Conservation (phyloP, 1,140 invertebrate species). For the Plectus sambesii region DNA sequence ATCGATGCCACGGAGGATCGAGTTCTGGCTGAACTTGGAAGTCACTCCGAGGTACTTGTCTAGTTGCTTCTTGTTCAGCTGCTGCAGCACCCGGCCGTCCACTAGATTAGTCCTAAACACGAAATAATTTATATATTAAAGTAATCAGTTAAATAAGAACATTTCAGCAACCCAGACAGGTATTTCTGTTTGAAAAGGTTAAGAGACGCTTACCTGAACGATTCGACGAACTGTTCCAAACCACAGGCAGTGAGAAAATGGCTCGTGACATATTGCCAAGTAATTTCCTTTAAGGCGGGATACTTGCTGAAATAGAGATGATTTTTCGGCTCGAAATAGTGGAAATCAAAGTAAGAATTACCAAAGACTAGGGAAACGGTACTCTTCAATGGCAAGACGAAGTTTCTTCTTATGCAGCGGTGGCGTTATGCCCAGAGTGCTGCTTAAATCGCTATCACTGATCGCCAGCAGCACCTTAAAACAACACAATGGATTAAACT, state of each 20-base stretch:
- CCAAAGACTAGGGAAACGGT: conserved; percentile 60
- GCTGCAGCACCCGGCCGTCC: conserved; percentile 78
- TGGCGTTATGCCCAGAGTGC: conserved; percentile 71
- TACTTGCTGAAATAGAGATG: conserved; percentile 69
- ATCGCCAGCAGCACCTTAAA: no score
- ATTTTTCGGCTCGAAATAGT: no score
- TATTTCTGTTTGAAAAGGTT: no score
- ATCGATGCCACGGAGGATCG: conserved; percentile 80
- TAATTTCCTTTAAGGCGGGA: conserved; percentile 68
- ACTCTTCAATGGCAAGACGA: conserved; percentile 80
- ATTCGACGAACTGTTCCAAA: conserved; percentile 74
- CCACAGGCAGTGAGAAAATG: conserved; percentile 81
- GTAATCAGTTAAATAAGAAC: no score
- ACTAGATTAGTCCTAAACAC: conserved; percentile 76
- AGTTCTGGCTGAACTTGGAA: conserved; percentile 80
- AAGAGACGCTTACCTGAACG: no score
- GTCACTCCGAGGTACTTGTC: conserved; percentile 73
- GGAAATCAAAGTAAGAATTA: no score
- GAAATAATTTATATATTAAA: no score
- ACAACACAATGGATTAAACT: no score
- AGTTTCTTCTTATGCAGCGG: conserved; percentile 82
- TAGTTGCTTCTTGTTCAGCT: conserved; percentile 78
- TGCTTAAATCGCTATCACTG: conserved; percentile 73
- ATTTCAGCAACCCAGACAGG: no score
- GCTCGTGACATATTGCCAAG: conserved; percentile 77